Evolutionary conservation across 1,140 invertebrate species (phyloP).

Genomic region (Temnothorax curvispinosus): DNA sequence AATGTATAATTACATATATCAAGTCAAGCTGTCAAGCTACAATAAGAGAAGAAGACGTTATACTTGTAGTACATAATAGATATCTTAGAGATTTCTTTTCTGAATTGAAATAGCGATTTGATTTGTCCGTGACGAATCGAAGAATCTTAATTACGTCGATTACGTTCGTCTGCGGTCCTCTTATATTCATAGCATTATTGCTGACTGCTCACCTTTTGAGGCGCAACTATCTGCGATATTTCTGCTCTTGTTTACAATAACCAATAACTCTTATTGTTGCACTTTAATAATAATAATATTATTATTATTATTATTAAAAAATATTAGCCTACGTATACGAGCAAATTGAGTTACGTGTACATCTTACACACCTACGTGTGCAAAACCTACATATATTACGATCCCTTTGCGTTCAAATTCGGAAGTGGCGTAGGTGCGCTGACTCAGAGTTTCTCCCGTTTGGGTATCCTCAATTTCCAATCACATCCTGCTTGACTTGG

Average conservation of each 20-base stretch:
- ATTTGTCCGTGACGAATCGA: background rate
- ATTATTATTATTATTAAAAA: background rate
- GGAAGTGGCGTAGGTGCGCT: conserved; percentile 69
- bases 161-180: background rate
- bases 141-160: background rate
- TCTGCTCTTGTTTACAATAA: background rate
- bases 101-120: background rate
- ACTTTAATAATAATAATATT: background rate
- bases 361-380: conserved; percentile 58
- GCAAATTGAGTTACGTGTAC: conserved; percentile 38
- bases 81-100: background rate
- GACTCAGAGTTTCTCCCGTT: conserved; percentile 52
- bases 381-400: conserved; percentile 45
- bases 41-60: background rate
- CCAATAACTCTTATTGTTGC: background rate
- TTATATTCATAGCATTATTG: background rate
- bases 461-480: conserved; percentile 53
- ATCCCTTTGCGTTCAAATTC: conserved; percentile 68
- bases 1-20: background rate
- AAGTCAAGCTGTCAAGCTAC: too few species aligned
- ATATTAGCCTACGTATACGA: background rate
- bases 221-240: too few species aligned
- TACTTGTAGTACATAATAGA: background rate
- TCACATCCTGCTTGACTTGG: conserved; percentile 60
- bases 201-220: too few species aligned